Percentiles rank a stretch among this genome's conserved stretches.
Evolutionary conservation across 2,888 invertebrate genomes (phyloP).

Genomic region (Amphipoea oculea): DNA sequence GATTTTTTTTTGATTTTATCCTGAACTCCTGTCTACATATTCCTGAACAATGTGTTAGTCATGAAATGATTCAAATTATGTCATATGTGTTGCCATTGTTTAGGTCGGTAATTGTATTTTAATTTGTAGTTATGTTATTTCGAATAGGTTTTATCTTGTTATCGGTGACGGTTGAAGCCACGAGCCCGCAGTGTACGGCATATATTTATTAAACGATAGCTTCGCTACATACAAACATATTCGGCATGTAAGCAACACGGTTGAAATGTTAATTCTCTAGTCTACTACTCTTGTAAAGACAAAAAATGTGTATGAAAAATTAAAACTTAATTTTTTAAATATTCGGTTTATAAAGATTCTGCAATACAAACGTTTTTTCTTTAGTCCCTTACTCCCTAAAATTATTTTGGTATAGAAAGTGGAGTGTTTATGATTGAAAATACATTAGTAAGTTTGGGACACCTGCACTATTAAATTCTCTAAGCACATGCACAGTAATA

Average conservation of each 20-base stretch:
- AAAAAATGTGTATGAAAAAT: conserved; percentile 87
- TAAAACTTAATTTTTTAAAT: conserved; percentile 87
- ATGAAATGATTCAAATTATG: conserved; percentile 82
- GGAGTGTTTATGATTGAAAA: neutral
- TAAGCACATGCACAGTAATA: neutral
- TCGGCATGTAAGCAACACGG: conserved; percentile 82
- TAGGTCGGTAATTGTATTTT: conserved; percentile 81
- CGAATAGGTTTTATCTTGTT: conserved; percentile 80
- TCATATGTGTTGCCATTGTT: conserved; percentile 89
- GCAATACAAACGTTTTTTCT: conserved; percentile 80
- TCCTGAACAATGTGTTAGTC: conserved; percentile 85
- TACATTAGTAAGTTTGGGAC: neutral
- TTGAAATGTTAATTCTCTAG: conserved; percentile 89
- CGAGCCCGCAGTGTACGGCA: conserved; percentile 68
- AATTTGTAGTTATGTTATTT: conserved; percentile 77
- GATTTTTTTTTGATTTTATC: conserved; percentile 54
- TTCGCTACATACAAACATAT: conserved; percentile 80
- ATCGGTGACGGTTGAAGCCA: conserved; percentile 72
- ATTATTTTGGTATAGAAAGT: neutral
- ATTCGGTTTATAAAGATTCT: conserved; percentile 89
- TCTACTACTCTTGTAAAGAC: conserved; percentile 90
- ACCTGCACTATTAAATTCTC: too few relatives aligned
- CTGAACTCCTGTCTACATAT: conserved; percentile 63
- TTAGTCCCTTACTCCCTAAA: conserved; percentile 14
- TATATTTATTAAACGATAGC: conserved; percentile 77